phyloP scores from a whole-genome alignment of 2,888 invertebrate genomes.

The Ormyrus rosae region DNA sequence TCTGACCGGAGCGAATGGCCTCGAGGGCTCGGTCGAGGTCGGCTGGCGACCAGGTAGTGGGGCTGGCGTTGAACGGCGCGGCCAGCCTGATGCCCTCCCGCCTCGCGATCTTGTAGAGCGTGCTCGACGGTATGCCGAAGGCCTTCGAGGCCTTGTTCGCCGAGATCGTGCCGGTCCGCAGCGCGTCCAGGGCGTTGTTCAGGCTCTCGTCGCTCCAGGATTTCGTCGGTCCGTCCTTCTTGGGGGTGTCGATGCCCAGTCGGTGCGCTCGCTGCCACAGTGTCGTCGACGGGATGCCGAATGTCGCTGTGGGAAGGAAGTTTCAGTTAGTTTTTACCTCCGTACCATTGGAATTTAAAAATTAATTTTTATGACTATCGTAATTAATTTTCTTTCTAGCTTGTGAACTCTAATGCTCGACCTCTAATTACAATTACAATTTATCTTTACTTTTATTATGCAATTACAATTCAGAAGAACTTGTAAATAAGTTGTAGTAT shows the following conservation, averaged over 20 bases:
- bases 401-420: too few relatives aligned
- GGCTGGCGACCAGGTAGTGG: slow-evolving; percentile 91
- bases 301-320: slow-evolving; percentile 79
- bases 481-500: too few relatives aligned
- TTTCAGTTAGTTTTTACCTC: too few relatives aligned
- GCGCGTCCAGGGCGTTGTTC: slow-evolving; percentile 87
- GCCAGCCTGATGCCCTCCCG: slow-evolving; percentile 92
- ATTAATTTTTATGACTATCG: slow-evolving; percentile 63
- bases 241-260: slow-evolving; percentile 92
- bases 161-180: slow-evolving; percentile 90
- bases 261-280: slow-evolving; percentile 94
- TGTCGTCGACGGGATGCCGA: slow-evolving; percentile 93
- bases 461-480: too few relatives aligned
- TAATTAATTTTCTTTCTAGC: too few relatives aligned
- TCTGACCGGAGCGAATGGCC: slow-evolving; percentile 87
- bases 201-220: slow-evolving; percentile 92
- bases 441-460: too few relatives aligned
- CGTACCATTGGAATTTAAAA: slow-evolving; percentile 62
- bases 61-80: slow-evolving; percentile 93
- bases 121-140: slow-evolving; percentile 93
- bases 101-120: slow-evolving; percentile 92
- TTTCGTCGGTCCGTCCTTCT: slow-evolving; percentile 91
- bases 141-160: slow-evolving; percentile 95
- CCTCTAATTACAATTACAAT: too few relatives aligned
- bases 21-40: slow-evolving; percentile 89